These are phyloP conservation scores for Drosophila grimshawi DNA, from an alignment of 1,140 invertebrate genomes.

Conservation along the genomic window DNA sequence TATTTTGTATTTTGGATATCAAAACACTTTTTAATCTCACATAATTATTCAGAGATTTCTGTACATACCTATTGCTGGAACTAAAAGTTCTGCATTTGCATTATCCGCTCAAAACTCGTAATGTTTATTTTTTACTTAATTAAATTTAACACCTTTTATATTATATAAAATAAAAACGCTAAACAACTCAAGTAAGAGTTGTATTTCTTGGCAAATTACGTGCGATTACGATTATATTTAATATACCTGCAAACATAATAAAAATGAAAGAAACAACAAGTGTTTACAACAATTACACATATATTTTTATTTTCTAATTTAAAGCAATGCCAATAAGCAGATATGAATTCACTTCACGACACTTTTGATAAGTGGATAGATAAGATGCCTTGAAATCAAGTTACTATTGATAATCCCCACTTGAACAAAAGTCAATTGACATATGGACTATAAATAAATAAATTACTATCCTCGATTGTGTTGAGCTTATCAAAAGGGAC, in stretches of 20 bases:
- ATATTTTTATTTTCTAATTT: neutral
- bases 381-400: slow-evolving; percentile 31
- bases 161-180: slow-evolving; percentile 12
- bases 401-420: slow-evolving; percentile 19
- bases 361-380: slow-evolving; percentile 16
- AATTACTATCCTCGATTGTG: slow-evolving; percentile 8
- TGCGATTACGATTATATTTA: slow-evolving; percentile 14
- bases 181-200: slow-evolving; percentile 9
- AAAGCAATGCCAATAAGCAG: neutral
- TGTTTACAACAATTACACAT: slow-evolving; percentile 7
- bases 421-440: slow-evolving; percentile 2
- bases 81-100: slow-evolving; percentile 1
- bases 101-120: slow-evolving; percentile 6
- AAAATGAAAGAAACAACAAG: slow-evolving; percentile 7
- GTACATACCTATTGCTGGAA: slow-evolving; percentile 20
- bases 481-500: slow-evolving; percentile 1
- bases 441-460: slow-evolving; percentile 29
- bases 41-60: slow-evolving; percentile 4
- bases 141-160: slow-evolving; percentile 32
- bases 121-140: slow-evolving; percentile 44
- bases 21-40: slow-evolving; percentile 25
- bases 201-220: slow-evolving; percentile 8
- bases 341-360: slow-evolving; percentile 28
- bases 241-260: slow-evolving; percentile 22
- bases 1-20: slow-evolving; percentile 7